Conservation (phyloP, 2,797 vertebrate species). For the Tapera naevia region DNA sequence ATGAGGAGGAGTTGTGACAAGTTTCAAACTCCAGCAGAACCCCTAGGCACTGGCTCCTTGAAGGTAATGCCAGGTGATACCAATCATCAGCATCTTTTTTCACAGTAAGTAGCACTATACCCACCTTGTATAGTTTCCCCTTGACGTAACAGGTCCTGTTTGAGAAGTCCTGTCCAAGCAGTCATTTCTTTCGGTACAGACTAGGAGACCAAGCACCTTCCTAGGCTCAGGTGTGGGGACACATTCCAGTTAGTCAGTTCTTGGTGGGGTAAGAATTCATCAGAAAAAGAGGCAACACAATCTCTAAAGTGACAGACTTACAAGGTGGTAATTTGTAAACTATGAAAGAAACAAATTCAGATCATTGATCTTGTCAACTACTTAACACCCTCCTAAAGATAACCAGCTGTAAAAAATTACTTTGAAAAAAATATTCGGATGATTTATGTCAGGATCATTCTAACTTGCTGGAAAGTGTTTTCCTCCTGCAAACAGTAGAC, state of each 20-base stretch:
- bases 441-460: not conserved
- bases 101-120: not conserved
- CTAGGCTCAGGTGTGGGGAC: not conserved
- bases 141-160: not conserved
- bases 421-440: not conserved
- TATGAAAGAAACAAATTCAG: not conserved
- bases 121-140: not conserved
- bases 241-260: not conserved
- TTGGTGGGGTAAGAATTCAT: not conserved
- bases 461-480: not conserved
- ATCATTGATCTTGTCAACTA: not conserved
- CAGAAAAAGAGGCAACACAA: not conserved
- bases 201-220: fast-evolving
- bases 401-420: not conserved
- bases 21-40: not conserved
- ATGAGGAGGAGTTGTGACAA: not conserved
- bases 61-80: not conserved
- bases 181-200: not conserved
- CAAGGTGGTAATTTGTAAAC: not conserved
- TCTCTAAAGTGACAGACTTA: not conserved
- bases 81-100: not conserved
- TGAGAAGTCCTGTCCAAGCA: not conserved
- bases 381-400: not conserved
- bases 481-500: not conserved
- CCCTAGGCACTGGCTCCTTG: not conserved